Percentiles rank a stretch among this genome's conserved stretches.
Evolutionary conservation across 2,797 vertebrate species (phyloP).

Genomic region (Coccyzus lansbergi): DNA sequence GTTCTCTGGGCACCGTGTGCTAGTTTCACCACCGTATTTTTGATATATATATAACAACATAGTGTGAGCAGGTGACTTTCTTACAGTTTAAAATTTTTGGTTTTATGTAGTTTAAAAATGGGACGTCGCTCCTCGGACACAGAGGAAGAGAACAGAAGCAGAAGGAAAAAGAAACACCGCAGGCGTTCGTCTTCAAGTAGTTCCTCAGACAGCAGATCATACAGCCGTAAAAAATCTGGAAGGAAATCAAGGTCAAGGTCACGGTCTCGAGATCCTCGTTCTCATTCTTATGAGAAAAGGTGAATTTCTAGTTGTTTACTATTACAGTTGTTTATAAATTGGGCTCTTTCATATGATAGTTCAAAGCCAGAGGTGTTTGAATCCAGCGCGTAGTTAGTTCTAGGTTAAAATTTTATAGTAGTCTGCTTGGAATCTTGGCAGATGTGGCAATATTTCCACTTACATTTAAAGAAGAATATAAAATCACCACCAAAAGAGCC

Average conservation of each 20-base stretch:
- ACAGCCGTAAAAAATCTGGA: constrained; percentile 84
- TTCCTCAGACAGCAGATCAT: constrained; percentile 86
- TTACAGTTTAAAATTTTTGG: not conserved
- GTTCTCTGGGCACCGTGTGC: too few relatives aligned
- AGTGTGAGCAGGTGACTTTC: accelerated
- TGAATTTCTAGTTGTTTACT: not conserved
- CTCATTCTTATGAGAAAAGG: constrained; percentile 84
- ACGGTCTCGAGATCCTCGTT: constrained; percentile 81
- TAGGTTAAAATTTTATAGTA: not conserved
- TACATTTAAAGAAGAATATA: not conserved
- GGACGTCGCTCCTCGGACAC: constrained; percentile 92
- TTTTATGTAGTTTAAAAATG: constrained; percentile 75
- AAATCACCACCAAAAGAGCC: not conserved
- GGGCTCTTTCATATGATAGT: accelerated
- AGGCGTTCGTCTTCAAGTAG: constrained; percentile 87
- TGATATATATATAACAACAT: too few relatives aligned
- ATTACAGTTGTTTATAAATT: not conserved
- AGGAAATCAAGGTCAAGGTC: constrained; percentile 85
- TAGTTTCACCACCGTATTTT: too few relatives aligned
- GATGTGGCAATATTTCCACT: not conserved
- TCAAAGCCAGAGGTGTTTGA: not conserved
- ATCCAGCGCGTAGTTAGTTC: not conserved
- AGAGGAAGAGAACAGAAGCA: constrained; percentile 87
- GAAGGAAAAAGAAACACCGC: constrained; percentile 88
- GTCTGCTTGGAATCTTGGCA: not conserved